Evolutionary conservation across 2,113 vertebrate genomes (phyloP).

Genomic region (Melanostigma gelatinosum): DNA sequence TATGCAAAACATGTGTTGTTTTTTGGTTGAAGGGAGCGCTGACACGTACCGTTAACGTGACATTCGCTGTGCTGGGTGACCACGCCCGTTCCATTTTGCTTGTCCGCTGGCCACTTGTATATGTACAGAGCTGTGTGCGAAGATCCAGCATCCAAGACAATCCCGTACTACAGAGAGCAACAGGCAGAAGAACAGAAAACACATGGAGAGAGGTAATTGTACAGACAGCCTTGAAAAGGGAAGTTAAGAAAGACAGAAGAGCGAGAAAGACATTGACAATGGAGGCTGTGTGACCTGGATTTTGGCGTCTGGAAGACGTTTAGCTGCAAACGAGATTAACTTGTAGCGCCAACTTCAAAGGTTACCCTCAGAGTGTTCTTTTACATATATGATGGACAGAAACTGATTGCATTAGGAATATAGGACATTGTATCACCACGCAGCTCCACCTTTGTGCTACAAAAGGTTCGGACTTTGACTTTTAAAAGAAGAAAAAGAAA

Average conservation of each 20-base stretch:
- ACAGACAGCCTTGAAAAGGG: neutral
- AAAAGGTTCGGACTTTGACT: neutral
- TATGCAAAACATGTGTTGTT: conserved; percentile 18
- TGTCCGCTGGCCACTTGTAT: conserved; percentile 89
- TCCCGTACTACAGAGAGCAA: conserved; percentile 83
- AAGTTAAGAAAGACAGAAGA: neutral
- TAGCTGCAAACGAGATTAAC: neutral
- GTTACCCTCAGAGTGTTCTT: neutral
- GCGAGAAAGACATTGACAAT: neutral
- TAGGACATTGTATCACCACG: neutral
- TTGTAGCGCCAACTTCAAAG: neutral
- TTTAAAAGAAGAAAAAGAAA: neutral
- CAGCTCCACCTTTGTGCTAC: neutral
- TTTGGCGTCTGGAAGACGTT: neutral
- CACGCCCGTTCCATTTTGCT: conserved; percentile 89
- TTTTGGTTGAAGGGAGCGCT: neutral
- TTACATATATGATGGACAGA: neutral
- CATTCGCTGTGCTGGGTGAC: conserved; percentile 88
- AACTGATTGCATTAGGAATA: neutral
- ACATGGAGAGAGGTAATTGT: neutral
- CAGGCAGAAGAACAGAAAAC: neutral
- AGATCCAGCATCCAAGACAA: conserved; percentile 92
- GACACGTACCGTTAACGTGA: conserved; percentile 78
- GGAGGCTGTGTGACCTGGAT: neutral
- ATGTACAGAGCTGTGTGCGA: conserved; percentile 90